phyloP scores from a whole-genome alignment of 2,888 invertebrate species.

The Anticlea derivata region DNA sequence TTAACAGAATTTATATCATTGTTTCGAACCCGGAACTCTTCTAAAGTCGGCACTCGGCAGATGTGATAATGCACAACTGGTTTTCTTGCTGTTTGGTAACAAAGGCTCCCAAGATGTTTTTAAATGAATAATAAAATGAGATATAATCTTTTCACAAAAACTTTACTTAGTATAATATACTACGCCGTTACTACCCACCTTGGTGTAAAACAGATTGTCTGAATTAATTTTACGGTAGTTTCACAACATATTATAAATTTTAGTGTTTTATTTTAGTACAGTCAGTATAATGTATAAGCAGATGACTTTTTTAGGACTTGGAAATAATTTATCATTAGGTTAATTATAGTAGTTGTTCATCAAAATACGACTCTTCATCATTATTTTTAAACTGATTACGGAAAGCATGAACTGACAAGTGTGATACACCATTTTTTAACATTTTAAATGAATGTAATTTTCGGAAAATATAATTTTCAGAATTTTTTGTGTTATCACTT shows the following conservation, averaged over 20 bases:
- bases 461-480: no score
- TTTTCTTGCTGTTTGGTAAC: conserved; percentile 41
- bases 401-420: no score
- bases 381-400: no score
- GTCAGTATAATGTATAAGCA: not conserved
- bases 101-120: conserved; percentile 34
- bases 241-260: not conserved
- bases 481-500: no score
- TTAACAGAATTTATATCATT: conserved; percentile 1
- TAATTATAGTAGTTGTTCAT: no score
- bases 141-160: conserved; percentile 15
- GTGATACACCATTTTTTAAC: no score
- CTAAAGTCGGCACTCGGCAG: conserved; percentile 33
- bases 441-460: no score
- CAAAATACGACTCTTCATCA: no score
- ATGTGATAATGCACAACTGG: conserved; percentile 45
- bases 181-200: not conserved
- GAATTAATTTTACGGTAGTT: conserved; percentile 2
- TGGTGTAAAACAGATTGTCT: conserved; percentile 1
- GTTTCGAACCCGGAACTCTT: conserved; percentile 49
- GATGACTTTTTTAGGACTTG: no score
- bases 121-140: conserved; percentile 17
- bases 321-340: no score
- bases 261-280: not conserved
- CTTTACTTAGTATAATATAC: no score